Conservation (phyloP, 2,888 invertebrate genomes). For the Campoplex nolae region DNA sequence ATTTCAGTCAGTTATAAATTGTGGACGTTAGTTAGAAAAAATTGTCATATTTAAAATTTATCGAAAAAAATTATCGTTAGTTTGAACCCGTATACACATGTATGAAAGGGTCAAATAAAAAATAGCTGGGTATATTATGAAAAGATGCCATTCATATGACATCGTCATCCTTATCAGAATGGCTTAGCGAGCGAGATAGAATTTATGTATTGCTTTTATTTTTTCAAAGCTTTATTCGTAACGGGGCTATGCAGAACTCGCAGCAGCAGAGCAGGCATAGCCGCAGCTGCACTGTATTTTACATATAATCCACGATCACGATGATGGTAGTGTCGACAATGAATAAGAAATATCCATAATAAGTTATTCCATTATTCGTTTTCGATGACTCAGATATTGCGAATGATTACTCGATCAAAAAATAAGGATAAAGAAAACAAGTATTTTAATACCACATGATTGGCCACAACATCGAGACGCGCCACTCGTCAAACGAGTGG, state of each 20-base stretch:
- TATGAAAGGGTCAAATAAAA: not conserved
- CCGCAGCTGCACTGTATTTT: not conserved
- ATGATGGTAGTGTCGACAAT: conserved; percentile 3
- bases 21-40: no score
- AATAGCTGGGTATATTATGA: not conserved
- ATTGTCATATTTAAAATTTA: no score
- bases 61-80: no score
- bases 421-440: not conserved
- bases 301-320: not conserved
- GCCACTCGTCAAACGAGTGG: conserved; percentile 20
- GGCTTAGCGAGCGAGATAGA: not conserved
- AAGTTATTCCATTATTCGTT: not conserved
- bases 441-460: conserved; percentile 3
- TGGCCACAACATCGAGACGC: conserved; percentile 11
- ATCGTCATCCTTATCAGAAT: conserved; percentile 23
- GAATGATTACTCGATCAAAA: not conserved
- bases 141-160: not conserved
- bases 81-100: not conserved
- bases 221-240: not conserved
- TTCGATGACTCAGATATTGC: conserved; percentile 31
- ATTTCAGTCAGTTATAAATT: no score
- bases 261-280: not conserved
- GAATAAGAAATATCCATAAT: conserved; percentile 3
- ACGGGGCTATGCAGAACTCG: not conserved
- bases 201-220: not conserved